Conservation (phyloP, 1,140 invertebrate species). For the Brevipalpus yothersi region DNA sequence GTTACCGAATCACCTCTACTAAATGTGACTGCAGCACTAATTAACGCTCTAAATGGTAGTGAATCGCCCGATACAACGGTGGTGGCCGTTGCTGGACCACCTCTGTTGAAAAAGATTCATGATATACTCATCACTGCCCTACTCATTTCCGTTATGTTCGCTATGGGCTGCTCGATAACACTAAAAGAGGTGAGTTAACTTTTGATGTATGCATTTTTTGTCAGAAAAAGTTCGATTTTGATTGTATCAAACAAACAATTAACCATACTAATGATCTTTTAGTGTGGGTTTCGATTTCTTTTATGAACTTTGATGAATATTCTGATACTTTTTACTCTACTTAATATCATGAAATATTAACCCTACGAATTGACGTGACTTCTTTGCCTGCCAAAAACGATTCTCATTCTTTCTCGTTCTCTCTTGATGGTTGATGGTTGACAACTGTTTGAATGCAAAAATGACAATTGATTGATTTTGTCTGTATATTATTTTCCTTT, state of each 20-base stretch:
- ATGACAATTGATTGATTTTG: no score
- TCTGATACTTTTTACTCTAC: no score
- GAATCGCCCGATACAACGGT: not conserved
- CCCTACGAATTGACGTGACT: no score
- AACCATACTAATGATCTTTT: no score
- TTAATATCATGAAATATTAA: no score
- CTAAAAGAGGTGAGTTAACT: constrained; percentile 12
- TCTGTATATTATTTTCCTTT: no score
- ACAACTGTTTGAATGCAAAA: no score
- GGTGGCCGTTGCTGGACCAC: constrained; percentile 3
- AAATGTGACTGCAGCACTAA: not conserved
- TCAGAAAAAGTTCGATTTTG: not conserved
- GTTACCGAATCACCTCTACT: not conserved
- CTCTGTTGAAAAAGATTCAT: constrained; percentile 14
- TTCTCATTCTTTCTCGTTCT: no score
- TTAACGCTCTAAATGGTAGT: not conserved
- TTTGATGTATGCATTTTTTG: not conserved
- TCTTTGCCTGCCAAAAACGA: no score
- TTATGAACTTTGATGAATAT: no score
- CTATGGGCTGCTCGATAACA: constrained; percentile 18
- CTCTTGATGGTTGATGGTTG: no score
- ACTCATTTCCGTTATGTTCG: constrained; percentile 18
- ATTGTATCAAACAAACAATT: not conserved
- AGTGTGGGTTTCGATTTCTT: no score
- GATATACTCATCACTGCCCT: constrained; percentile 15